phyloP scores from a whole-genome alignment of 2,797 vertebrate genomes.

The Typhlichthys subterraneus region DNA sequence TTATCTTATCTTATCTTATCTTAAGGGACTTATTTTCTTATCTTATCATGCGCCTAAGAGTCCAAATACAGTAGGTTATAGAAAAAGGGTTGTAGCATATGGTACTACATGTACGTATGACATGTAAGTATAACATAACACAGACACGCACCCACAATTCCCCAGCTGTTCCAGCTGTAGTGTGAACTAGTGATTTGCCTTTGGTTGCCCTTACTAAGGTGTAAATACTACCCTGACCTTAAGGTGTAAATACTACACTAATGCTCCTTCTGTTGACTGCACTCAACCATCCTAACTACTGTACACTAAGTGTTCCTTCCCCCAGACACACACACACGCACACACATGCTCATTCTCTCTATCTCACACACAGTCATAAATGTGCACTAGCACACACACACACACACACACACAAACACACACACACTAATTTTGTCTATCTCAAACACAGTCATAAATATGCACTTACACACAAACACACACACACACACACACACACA shows the following conservation, averaged over 20 bases:
- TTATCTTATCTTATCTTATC: no score
- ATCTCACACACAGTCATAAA: conserved; percentile 15
- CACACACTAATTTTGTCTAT: conserved; percentile 10
- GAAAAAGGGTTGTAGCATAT: background rate
- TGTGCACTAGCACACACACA: background rate
- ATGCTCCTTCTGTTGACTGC: conserved; percentile 65
- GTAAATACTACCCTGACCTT: conserved; percentile 78
- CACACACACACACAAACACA: conserved; percentile 13
- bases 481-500: conserved; percentile 11
- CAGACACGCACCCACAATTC: conserved; percentile 29
- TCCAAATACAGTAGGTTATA: no score
- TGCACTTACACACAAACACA: background rate
- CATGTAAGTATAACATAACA: background rate
- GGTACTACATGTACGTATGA: background rate
- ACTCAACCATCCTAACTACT: conserved; percentile 50
- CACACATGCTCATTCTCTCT: conserved; percentile 18
- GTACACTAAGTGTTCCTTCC: conserved; percentile 5
- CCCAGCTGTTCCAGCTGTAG: conserved; percentile 43
- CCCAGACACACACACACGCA: background rate
- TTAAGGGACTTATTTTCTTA: no score
- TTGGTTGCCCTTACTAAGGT: conserved; percentile 74
- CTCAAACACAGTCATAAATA: conserved; percentile 14
- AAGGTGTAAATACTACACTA: conserved; percentile 79
- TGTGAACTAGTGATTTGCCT: conserved; percentile 38
- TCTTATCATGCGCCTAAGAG: no score